phyloP scores from a whole-genome alignment of 1,140 invertebrate species.

The Hirudo medicinalis region DNA sequence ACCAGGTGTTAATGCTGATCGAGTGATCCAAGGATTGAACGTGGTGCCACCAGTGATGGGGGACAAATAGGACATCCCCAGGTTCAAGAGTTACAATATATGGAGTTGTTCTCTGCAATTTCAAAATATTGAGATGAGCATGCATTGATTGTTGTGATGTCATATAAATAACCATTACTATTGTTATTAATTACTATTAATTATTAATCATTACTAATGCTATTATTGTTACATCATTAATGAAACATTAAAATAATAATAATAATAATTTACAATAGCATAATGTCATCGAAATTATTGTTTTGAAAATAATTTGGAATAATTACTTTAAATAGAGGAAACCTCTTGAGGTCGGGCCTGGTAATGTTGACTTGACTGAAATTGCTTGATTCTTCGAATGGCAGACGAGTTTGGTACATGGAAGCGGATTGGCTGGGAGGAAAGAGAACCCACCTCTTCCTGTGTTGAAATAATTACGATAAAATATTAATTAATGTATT shows the following conservation, averaged over 20 bases:
- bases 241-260: constrained; percentile 15
- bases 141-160: neutral
- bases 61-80: constrained; percentile 75
- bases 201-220: too few species aligned
- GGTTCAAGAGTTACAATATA: constrained; percentile 56
- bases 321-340: constrained; percentile 37
- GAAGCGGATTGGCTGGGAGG: constrained; percentile 55
- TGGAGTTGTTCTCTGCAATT: constrained; percentile 34
- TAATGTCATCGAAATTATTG: neutral
- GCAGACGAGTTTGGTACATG: constrained; percentile 68
- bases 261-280: neutral
- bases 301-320: neutral
- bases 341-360: constrained; percentile 35
- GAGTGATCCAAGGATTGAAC: constrained; percentile 61
- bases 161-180: too few species aligned
- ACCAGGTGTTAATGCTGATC: constrained; percentile 75
- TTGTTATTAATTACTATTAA: too few species aligned
- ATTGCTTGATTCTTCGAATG: constrained; percentile 91
- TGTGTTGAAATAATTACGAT: constrained; percentile 32
- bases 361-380: constrained; percentile 59
- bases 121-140: neutral
- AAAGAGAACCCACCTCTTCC: constrained; percentile 86
- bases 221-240: neutral
- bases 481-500: neutral
- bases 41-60: constrained; percentile 89